Base-by-base conservation (phyloP, 2,797 vertebrate species). In the Sebastes vulpes region DNA sequence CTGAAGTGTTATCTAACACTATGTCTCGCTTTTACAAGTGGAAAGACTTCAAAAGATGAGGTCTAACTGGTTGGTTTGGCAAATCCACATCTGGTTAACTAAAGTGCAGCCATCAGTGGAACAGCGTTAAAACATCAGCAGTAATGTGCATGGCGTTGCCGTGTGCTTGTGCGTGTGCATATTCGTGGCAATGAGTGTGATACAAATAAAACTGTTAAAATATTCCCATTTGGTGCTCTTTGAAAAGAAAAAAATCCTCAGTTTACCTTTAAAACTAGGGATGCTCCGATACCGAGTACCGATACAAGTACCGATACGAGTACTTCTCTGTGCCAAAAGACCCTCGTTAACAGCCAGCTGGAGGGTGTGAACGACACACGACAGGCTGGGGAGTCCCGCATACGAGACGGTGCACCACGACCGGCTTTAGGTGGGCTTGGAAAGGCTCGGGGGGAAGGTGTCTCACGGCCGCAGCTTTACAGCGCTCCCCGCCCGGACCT, bases 61-160 rank as follows among this genome's bases (percentile, higher is more conserved):
- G 14, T 53, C 48, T 16, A 23, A 72, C 52, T 65, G 42, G 26
- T 54, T 56, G 38, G 31, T 66, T 53, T 72, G 35, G 69, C 54
- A 60, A 63, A 61, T 35, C 7, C 59, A 78, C 53, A 56, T 74
- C 53, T 57, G 58, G 42, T 72, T 32, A 29, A 59, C 20, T 18
- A 6, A 21, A 61, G 7, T 57, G 50, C 26, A 61, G 56, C 56
- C 35, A 18, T 9, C 60, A 42, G 8, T 31, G 56, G 26, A 58
- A 23, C 29, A 35, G 10, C 1, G 32, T 63, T 31, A 21, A 23
- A 61, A 12, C 31, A 9, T 61, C 31, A 38, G 59, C 1, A 42
- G 35, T 42, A 42, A 31, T n/a, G 57, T 63, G 60, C 5, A 5
- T 25, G 21, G 1, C 21, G 14, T 9, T 25, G 12, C 20, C 6